Evolutionary conservation across 2,113 vertebrate species (phyloP), one percentile per base, ranked within the genome.

Genomic region (Scomber colias): DNA sequence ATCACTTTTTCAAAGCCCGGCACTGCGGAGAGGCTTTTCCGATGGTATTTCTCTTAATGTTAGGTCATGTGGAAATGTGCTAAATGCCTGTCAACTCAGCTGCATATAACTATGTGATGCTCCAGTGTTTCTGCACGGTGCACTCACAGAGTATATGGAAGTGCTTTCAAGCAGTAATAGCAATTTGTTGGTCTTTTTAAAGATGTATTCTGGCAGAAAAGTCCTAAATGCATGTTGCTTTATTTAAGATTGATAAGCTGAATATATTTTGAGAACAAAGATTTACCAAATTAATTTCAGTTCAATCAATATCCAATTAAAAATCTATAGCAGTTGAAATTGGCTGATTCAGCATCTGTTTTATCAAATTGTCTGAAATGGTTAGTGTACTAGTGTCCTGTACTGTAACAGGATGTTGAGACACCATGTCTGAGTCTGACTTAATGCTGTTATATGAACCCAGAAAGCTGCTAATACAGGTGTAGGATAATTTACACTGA

Each of bases 1-100:
- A 97, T 96, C 95, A 95, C 95, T 96, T 97, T 27, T 96, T 97
- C 94, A 88, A 96, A 96, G 96, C 92, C 81, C 87, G 88, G 73
- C 81, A 66, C 85, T 91, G 81, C 92, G 87, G 74, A 73, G 89
- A 84, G 80, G 35, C 35, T 69, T 2, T 66, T 89, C 44, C 67
- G 54, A 81, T 69, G 69, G 21, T 45, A 68, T 72, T 79, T 55
- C 35, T 85, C 51, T 68, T 78, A 62, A 81, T 88, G 72, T 67
- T 30, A 77, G 59, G 50, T 68, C 75, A 49, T 66, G 59, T 83
- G 79, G 61, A 87, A 87, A 86, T 77, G 55, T 1, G 9, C 64
- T 75, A 70, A 83, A 87, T 77, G 71, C 21, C 49, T 12, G 30
- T 84, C 56, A 78, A 35, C 40, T 80, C 31, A 71, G 74, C 62